Evolutionary conservation across 2,797 vertebrate genomes (phyloP), one percentile per base, ranked within the genome.

Genomic region (Eupleurogrammus muticus): DNA sequence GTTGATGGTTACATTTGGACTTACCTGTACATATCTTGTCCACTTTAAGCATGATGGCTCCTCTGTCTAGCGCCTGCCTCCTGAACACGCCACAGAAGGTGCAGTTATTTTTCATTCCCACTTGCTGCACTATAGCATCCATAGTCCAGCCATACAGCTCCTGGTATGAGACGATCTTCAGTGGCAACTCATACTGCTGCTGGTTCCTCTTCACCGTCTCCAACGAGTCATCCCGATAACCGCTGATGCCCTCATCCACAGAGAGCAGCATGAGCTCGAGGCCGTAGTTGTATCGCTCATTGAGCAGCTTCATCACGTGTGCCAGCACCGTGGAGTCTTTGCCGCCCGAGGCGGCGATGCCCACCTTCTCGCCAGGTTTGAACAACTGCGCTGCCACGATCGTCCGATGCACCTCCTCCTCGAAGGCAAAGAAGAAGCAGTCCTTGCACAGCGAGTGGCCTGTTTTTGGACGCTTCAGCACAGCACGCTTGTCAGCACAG

Each of bases 261-360:
- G 95, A 95, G 12, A 97, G 92, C 48, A 98, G 92, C 50, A 92
- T 86, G 5, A 96, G 93, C 2, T 92, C 90, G 35, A 97, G 87
- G 0, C 94, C 91, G 2, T 97, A 94, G 70, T 50, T 64, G 77
- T 95, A 93, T 11, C 95, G 90, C 52, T 94, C 90, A 17, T 96
- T 94, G 2, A 97, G 90, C 16, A 94, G 83, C 66, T 94, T 95
- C 85, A 97, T 89, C 17, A 97, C 85, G n/a, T 97, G 95, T 0
- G 95, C 96, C 4, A 97, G 93, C 55, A 96, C 96, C 0, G 96
- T 95, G n/a, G 96, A 98, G 88, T 97, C 96, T 66, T 97, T 97
- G 20, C 96, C 95, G 0, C 96, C 96, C 0, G 95, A 97, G 0
- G 96, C 95, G 0, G 94, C 96, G 1, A 97, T 93, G 1, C 94